Percentiles rank a stretch among this genome's conserved stretches.
phyloP scores from a whole-genome alignment of 1,140 invertebrate species.

The Galleria mellonella region DNA sequence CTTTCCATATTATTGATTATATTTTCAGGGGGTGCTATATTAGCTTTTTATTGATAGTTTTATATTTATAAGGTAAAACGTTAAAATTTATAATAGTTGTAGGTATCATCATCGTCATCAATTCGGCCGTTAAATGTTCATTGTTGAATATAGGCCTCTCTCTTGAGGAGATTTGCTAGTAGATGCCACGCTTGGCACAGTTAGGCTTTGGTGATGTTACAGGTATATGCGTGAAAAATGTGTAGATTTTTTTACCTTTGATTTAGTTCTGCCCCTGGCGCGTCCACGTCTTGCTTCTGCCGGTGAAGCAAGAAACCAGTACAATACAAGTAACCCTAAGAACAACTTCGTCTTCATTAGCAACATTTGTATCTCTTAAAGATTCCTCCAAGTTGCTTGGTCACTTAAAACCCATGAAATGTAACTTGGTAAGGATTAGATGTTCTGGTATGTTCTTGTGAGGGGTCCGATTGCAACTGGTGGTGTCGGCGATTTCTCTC shows the following conservation, averaged over 20 bases:
- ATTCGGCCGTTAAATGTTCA: no score
- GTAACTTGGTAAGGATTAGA: background rate
- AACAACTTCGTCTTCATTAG: slow-evolving; percentile 31
- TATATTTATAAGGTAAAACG: no score
- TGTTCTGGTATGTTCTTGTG: slow-evolving; percentile 17
- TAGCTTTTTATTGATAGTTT: no score
- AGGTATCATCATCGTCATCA: no score
- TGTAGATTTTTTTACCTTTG: slow-evolving; percentile 77
- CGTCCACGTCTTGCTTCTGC: slow-evolving; percentile 76
- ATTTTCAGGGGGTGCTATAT: no score
- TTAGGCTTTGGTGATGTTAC: no score
- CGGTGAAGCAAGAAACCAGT: slow-evolving; percentile 41
- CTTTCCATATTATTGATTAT: no score
- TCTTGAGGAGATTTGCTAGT: no score
- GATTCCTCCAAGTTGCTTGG: background rate
- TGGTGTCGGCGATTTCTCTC: slow-evolving; percentile 22
- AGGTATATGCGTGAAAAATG: no score
- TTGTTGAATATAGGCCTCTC: no score
- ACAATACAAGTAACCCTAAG: slow-evolving; percentile 48
- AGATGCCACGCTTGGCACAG: no score
- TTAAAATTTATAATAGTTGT: no score
- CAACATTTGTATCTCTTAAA: slow-evolving; percentile 27
- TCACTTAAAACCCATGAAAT: background rate
- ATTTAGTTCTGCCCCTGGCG: slow-evolving; percentile 80
- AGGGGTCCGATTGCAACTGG: slow-evolving; percentile 25